Evolutionary conservation across 2,113 vertebrate species (phyloP).

Genomic region (western clawed frog (Xenopus tropicalis)): UCB_Xtro_10.0 CM004448.2:57312501-57313000

Average conservation of each 20-base stretch:
- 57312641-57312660: not conserved
- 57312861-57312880: not conserved
- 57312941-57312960: too few relatives aligned
- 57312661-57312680: not conserved
- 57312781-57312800: not conserved
- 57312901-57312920: not conserved
- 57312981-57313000: too few relatives aligned
- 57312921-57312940: not conserved
- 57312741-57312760: not conserved
- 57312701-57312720: not conserved
- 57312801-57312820: not conserved
- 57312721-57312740: not conserved
- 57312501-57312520: too few relatives aligned
- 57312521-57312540: too few relatives aligned
- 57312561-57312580: not conserved
- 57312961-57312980: too few relatives aligned
- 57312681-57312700: not conserved
- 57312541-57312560: too few relatives aligned
- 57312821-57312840: conserved; percentile 31
- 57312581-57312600: conserved; percentile 14
- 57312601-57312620: not conserved
- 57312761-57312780: not conserved
- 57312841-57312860: not conserved
- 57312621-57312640: not conserved
- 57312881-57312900: not conserved